Conservation (phyloP, 2,797 vertebrate genomes). For the Arrhamphus sclerolepis region DNA sequence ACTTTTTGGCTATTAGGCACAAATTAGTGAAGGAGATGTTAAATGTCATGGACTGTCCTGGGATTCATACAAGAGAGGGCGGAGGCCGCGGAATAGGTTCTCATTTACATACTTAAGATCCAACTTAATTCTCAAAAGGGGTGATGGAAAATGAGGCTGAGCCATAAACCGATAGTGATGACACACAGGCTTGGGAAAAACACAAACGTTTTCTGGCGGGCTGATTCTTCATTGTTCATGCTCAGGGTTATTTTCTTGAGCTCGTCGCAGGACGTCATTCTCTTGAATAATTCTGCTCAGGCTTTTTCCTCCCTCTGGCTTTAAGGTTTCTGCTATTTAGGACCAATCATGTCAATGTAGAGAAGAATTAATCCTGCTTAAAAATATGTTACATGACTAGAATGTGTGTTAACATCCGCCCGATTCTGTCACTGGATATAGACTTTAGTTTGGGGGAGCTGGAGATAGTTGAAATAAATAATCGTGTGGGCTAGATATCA, state of each 20-base stretch:
- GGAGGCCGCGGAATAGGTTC: constrained; percentile 74
- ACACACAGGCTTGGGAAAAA: constrained; percentile 59
- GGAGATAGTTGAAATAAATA: constrained; percentile 68
- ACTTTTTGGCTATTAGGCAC: constrained; percentile 85
- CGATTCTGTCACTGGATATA: constrained; percentile 69
- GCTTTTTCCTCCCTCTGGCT: constrained; percentile 71
- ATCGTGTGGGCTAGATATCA: constrained; percentile 46
- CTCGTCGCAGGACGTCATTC: constrained; percentile 70
- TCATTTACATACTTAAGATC: constrained; percentile 84
- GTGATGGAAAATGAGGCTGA: constrained; percentile 75
- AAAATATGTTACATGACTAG: constrained; percentile 74
- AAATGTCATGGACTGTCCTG: constrained; percentile 85
- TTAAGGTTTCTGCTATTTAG: constrained; percentile 79
- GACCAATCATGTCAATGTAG: constrained; percentile 78
- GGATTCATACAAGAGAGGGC: constrained; percentile 74
- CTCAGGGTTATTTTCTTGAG: constrained; percentile 81
- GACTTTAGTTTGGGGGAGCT: constrained; percentile 54
- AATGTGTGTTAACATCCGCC: constrained; percentile 63
- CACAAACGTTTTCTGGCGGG: constrained; percentile 77
- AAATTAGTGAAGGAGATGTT: constrained; percentile 84
- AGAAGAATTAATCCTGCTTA: constrained; percentile 78
- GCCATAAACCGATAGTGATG: constrained; percentile 67
- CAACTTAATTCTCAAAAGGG: constrained; percentile 81
- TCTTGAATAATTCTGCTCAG: constrained; percentile 76
- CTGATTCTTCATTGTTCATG: constrained; percentile 78